Evolutionary conservation across 37 sponge, comb jelly and placozoan species (phyloP), one percentile per base, ranked within the genome.

Genomic region (Crambe crambe): DNA sequence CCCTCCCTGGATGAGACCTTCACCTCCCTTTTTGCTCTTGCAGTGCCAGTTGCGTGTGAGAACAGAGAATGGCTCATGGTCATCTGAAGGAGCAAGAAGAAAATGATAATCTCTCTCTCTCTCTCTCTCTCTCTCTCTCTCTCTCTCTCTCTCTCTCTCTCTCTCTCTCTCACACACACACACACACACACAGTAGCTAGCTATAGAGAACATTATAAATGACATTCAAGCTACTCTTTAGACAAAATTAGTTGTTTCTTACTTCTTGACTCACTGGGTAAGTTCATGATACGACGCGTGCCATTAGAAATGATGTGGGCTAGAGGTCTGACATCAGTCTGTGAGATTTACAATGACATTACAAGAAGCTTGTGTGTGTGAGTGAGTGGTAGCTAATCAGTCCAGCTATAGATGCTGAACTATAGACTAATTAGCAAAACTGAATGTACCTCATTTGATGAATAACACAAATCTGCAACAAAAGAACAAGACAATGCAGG

Each of bases 1-100:
- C 22, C 90, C 90, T 21, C 90, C 90, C 12, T 40, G 68, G 2
- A 84, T 71, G 21, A 51, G 34, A 31, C 42, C 35, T 8, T 23
- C n/a, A 20, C 6, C 25, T 9, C 30, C 18, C 15, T 8, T 9
- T 21, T 41, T 51, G 2, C 27, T 26, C 39, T n/a, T 63, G 59
- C 82, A 81, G 23, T n/a, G 27, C 82, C 82, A 81, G 30, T 25
- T 21, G 21, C 27, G 32, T 18, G 73, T 60, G 43, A 81, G 32
- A 26, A 73, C 29, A 41, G 63, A 9, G 60, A 57, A 56, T 21
- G 39, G 6, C 12, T 29, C 38, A 20, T 37, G 5, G 38, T 68
- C 38, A 61, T 61, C 63, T 61, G 63, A 23, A 20, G n/a, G n/a
- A n/a, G n/a, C n/a, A n/a, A n/a, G n/a, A n/a, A n/a, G n/a, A n/a